phyloP scores from a whole-genome alignment of 2,113 vertebrate genomes.

The Oreochromis spilurus region DNA sequence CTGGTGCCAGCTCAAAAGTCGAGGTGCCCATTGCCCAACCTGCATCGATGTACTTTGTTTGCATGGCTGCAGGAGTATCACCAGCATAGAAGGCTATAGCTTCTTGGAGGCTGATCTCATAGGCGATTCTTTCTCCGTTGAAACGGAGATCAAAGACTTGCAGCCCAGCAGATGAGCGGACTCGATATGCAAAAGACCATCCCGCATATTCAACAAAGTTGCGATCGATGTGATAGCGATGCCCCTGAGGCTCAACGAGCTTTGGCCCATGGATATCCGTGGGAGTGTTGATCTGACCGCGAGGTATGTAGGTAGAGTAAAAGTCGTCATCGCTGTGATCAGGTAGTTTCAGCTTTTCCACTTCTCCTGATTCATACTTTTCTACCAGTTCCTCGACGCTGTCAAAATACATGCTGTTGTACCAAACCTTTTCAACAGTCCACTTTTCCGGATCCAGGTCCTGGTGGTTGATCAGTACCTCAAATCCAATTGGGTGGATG shows the following conservation, averaged over 20 bases:
- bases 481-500: slow-evolving; percentile 86
- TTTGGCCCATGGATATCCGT: slow-evolving; percentile 68
- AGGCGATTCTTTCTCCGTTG: slow-evolving; percentile 80
- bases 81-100: slow-evolving; percentile 85
- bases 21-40: slow-evolving; percentile 85
- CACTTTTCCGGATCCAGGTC: slow-evolving; percentile 72
- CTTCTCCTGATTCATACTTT: slow-evolving; percentile 62
- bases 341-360: slow-evolving; percentile 60
- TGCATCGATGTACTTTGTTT: slow-evolving; percentile 86
- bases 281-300: slow-evolving; percentile 68
- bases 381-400: slow-evolving; percentile 74
- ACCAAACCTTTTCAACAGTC: slow-evolving; percentile 81
- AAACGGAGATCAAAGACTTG: slow-evolving; percentile 86
- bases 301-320: slow-evolving; percentile 81
- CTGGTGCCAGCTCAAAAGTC: slow-evolving; percentile 78
- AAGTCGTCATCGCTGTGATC: slow-evolving; percentile 41
- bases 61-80: slow-evolving; percentile 83
- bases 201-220: slow-evolving; percentile 81
- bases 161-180: slow-evolving; percentile 81
- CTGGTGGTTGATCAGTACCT: slow-evolving; percentile 82
- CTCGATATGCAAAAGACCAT: slow-evolving; percentile 85
- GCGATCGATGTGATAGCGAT: slow-evolving; percentile 70
- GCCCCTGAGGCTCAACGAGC: slow-evolving; percentile 78
- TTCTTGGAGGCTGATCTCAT: slow-evolving; percentile 88
- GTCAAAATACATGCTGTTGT: slow-evolving; percentile 80